phyloP scores from a whole-genome alignment of 2,113 vertebrate genomes.

The Megaceryle torquata region DNA sequence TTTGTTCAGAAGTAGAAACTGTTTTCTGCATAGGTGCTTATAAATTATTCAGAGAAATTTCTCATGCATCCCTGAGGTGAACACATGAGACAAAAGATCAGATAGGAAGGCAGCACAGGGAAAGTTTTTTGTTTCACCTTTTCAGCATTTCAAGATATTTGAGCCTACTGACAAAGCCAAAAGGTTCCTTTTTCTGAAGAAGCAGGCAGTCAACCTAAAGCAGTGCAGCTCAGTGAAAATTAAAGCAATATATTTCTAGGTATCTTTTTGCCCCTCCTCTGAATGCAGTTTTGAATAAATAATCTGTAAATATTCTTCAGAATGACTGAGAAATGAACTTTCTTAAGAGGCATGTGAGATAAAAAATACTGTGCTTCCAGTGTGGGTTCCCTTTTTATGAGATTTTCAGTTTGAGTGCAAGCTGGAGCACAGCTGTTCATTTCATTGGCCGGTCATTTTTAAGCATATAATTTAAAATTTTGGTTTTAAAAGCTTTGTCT shows the following conservation, averaged over 20 bases:
- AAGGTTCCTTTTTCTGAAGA: constrained; percentile 3
- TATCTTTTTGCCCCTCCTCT: not conserved
- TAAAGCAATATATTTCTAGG: not conserved
- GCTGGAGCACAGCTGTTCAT: not conserved
- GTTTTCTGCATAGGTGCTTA: constrained; percentile 17
- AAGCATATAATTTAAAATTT: not conserved
- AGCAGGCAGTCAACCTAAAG: not conserved
- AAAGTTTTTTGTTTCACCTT: constrained; percentile 64
- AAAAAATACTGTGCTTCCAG: not conserved
- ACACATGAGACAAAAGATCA: constrained; percentile 69
- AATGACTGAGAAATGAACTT: not conserved
- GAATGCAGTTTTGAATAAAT: not conserved
- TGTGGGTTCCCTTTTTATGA: not conserved
- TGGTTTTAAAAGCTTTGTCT: not conserved
- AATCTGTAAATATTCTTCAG: not conserved
- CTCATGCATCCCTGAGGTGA: constrained; percentile 59
- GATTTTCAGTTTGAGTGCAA: not conserved
- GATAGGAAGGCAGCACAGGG: constrained; percentile 35
- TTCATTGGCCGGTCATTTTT: not conserved
- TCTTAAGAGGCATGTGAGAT: not conserved
- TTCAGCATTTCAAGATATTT: constrained; percentile 47
- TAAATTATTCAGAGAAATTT: constrained; percentile 74
- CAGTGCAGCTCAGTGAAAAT: not conserved
- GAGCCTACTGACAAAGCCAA: constrained; percentile 48
- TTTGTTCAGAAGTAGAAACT: constrained; percentile 46